Base-by-base conservation (phyloP, 2,888 invertebrate species). In the Dioctria linearis region DNA sequence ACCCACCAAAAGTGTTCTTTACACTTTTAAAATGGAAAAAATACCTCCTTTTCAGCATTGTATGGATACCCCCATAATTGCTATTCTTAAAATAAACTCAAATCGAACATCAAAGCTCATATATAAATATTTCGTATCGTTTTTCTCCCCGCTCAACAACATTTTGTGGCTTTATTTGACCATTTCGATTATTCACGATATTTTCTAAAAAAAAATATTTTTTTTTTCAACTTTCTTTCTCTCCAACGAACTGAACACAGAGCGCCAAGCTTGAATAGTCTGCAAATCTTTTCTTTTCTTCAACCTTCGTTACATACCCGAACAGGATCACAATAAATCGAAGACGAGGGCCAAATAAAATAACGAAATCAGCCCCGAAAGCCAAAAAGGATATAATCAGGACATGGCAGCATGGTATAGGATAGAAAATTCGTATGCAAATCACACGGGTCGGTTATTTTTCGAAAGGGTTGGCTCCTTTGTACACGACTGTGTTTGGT, bases 371-470 rank as follows among this genome's bases (percentile, higher is more conserved):
- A 76, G 69, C 59, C 66, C 80, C 43, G 43, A 65, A 75, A 65
- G 39, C 46, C 57, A 75, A 65, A 65, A 25, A 40, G 73, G 63
- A 73, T 65, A 63, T 76, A 80, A 80, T 75, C 80, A 80, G 80
- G 59, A 65, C 66, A 43, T 66, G 76, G 67, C 75, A 43, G 75
- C 40, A 43, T 75, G 59, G 75, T 43, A 75, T 59, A 59, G 78
- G 80, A 79, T 78, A 79, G 80, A 80, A 25, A 79, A 80, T 82
- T 82, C 82, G 82, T 82, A 82, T 80, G 82, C 80, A 82, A 80
- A 82, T 82, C 82, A 80, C 79, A 82, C 79, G 80, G 82, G 79
- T 82, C 82, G 82, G 78, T 80, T 82, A 82, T 82, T 82, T 82
- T 80, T 82, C 63, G 80, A 82, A 82, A 82, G 82, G 82, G 82